Evolutionary conservation across 2,888 invertebrate genomes (phyloP).

Genomic region (Chrysolina oricalcia): DNA sequence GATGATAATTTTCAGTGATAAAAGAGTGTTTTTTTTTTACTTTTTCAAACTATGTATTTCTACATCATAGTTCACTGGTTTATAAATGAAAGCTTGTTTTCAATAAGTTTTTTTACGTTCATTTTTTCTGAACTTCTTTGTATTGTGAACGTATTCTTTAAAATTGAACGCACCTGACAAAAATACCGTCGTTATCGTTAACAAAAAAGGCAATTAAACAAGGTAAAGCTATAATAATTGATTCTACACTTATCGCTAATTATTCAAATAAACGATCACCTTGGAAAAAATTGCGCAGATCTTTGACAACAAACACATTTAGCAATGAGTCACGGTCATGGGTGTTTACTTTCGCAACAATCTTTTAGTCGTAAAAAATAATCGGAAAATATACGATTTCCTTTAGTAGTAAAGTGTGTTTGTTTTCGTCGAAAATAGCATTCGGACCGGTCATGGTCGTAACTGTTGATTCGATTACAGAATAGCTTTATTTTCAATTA

Average conservation of each 20-base stretch:
- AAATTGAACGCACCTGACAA: neutral
- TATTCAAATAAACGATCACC: constrained; percentile 25
- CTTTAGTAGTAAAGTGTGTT: neutral
- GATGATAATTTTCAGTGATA: too few species aligned
- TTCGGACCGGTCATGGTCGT: constrained; percentile 13
- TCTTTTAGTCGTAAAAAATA: constrained; percentile 27
- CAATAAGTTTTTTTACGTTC: too few species aligned
- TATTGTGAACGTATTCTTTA: too few species aligned
- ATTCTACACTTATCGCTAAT: neutral
- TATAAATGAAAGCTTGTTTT: too few species aligned
- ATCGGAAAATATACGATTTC: constrained; percentile 25
- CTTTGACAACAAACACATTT: constrained; percentile 16
- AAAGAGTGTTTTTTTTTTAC: too few species aligned
- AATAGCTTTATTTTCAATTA: neutral
- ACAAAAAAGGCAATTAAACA: neutral
- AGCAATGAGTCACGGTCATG: constrained; percentile 36
- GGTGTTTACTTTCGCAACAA: constrained; percentile 30
- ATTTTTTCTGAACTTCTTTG: too few species aligned
- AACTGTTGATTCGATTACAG: constrained; percentile 2
- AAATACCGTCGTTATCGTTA: neutral
- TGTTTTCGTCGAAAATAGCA: constrained; percentile 24
- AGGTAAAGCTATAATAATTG: neutral
- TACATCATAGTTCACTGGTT: too few species aligned
- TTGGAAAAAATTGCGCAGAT: constrained; percentile 31
- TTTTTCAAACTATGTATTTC: too few species aligned